Conservation (phyloP, 2,113 vertebrate species). For the Gallinago undulata region DNA sequence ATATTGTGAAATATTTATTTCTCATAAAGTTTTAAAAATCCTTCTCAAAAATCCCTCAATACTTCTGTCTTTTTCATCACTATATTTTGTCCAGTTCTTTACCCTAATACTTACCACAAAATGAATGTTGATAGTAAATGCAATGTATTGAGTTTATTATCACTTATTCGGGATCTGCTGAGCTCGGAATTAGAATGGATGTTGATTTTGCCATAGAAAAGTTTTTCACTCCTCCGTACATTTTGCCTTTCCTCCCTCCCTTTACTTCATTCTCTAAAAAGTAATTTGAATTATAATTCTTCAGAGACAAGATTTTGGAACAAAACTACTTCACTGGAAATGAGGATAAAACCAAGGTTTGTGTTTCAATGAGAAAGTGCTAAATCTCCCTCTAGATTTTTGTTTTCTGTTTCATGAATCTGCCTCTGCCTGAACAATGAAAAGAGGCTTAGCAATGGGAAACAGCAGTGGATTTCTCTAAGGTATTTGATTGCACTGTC, state of each 20-base stretch:
- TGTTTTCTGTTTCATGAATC: neutral
- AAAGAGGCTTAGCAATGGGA: neutral
- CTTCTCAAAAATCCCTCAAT: neutral
- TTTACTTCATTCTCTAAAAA: neutral
- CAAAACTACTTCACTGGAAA: neutral
- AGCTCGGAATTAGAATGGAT: neutral
- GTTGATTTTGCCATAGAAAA: neutral
- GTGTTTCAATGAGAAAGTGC: neutral
- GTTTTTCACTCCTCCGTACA: neutral
- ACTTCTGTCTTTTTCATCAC: neutral
- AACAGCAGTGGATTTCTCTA: neutral
- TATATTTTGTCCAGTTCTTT: neutral
- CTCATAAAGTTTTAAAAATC: neutral
- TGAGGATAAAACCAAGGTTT: neutral
- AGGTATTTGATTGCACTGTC: neutral
- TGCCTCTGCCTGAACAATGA: neutral
- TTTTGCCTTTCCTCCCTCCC: neutral
- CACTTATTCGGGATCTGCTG: neutral
- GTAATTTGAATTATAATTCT: neutral
- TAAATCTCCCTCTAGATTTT: neutral
- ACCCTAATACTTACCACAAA: neutral
- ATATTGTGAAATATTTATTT: neutral
- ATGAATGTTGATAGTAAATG: neutral
- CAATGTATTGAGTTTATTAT: neutral
- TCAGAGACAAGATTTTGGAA: neutral